Evolutionary conservation across 2,888 invertebrate species (phyloP), one percentile per base, ranked within the genome.

Genomic region (Cheilosia scutellata): DNA sequence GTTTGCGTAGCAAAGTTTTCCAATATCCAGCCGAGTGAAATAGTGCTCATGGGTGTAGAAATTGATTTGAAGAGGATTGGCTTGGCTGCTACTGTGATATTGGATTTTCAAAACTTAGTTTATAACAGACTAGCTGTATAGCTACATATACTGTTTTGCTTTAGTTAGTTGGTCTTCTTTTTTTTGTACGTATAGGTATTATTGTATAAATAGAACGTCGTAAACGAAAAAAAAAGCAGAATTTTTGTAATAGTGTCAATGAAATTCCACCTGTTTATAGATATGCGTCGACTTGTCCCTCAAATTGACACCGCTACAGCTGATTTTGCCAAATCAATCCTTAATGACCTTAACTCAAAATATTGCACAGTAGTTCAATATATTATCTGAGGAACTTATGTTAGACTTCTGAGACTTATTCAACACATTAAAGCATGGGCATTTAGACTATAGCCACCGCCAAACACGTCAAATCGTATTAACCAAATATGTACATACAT

Each of bases 391-490:
- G 20, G 20, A 20, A 2, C 20, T 20, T 20, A 20, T 20, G 20
- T n/a, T n/a, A n/a, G n/a, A 20, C 0, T 20, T 20, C 20, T 20
- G 1, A 20, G 20, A 20, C 20, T 0, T 20, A 20, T 20, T 20
- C 20, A 20, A 2, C 20, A 20, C 2, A 20, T 20, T 20, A 20
- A 20, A 2, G 33, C 3, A 42, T 2, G 0, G 4, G 4, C 42
- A 42, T 13, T 4, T 11, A 42, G 13, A 13, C 1, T 13, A 13
- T 9, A 9, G 3, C 11, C 53, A 37, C 37, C 57, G 40, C 40
- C 65, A 72, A 82, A 55, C 66, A 66, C 55, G 78, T 78, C 55
- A 78, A 83, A 77, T 72, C 72, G 60, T 60, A 68, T 72, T 72
- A 77, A 49, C 33, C 33, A 33, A 68, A 72, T 37, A 37, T 37